phyloP scores from a whole-genome alignment of 2,113 vertebrate genomes.

The Nothocercus nigrocapillus region DNA sequence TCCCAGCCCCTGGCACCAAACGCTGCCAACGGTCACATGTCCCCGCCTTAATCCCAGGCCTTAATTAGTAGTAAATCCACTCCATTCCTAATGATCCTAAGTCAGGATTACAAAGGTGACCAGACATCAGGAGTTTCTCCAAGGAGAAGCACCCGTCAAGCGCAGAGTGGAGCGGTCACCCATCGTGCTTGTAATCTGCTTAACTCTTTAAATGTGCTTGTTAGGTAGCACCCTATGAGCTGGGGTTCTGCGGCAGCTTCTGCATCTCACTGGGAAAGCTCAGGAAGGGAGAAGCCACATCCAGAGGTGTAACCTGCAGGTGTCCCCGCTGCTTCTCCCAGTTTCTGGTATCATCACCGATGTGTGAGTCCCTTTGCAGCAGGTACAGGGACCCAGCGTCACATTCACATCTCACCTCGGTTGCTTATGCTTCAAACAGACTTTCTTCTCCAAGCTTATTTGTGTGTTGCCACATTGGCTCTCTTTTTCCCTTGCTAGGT shows the following conservation, averaged over 20 bases:
- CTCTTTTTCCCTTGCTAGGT: constrained; percentile 79
- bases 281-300: neutral
- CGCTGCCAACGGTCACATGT: neutral
- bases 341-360: neutral
- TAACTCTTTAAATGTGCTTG: neutral
- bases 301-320: neutral
- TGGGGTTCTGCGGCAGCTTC: neutral
- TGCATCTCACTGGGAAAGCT: neutral
- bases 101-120: neutral
- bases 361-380: neutral
- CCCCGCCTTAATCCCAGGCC: neutral
- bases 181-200: neutral
- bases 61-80: neutral
- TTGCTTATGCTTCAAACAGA: constrained; percentile 3
- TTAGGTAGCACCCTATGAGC: neutral
- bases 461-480: constrained; percentile 66
- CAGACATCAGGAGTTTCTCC: neutral
- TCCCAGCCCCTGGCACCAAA: neutral
- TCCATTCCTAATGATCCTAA: neutral
- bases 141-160: neutral
- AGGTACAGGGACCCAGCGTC: neutral
- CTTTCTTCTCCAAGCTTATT: constrained; percentile 2
- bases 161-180: neutral
- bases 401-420: neutral
- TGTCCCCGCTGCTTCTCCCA: neutral